These are phyloP conservation scores for Drosophila varians DNA, from an alignment of 1,140 invertebrate species.

Conservation along the genomic window DNA sequence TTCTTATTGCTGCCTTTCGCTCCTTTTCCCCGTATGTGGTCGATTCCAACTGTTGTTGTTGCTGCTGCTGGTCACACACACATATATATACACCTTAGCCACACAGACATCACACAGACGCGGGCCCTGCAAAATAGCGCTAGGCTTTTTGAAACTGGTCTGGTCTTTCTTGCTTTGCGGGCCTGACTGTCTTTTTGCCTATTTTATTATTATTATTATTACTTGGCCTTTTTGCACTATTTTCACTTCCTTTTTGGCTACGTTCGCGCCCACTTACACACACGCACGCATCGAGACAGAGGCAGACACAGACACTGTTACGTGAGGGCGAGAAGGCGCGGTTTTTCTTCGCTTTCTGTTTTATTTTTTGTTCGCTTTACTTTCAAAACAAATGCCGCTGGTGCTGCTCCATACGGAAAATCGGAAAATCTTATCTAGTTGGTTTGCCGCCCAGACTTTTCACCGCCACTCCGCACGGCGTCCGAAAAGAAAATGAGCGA, in stretches of 20 bases:
- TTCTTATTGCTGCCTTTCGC: conserved; percentile 80
- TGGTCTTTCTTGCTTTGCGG: conserved; percentile 42
- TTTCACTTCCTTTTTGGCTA: conserved; percentile 70
- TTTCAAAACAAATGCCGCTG: conserved; percentile 73
- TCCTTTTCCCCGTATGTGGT: conserved; percentile 80
- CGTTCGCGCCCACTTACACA: conserved; percentile 48
- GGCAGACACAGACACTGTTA: conserved; percentile 42
- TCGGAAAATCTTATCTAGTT: conserved; percentile 63
- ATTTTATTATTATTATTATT: conserved; percentile 72
- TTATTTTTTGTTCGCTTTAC: conserved; percentile 70
- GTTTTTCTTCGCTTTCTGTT: conserved; percentile 45
- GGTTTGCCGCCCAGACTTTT: conserved; percentile 46
- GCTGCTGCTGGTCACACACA: conserved; percentile 51
- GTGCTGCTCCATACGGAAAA: conserved; percentile 59
- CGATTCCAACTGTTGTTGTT: conserved; percentile 54
- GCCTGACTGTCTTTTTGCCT: conserved; percentile 64
- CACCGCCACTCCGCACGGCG: conserved; percentile 54
- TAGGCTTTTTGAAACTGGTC: conserved; percentile 68
- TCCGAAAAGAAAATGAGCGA: conserved; percentile 65
- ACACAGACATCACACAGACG: conserved; percentile 24
- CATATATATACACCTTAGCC: conserved; percentile 33
- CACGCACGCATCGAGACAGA: conserved; percentile 12
- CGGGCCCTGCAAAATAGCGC: conserved; percentile 72
- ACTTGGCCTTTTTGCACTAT: conserved; percentile 67
- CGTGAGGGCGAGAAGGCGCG: conserved; percentile 53